Evolutionary conservation across 2,888 invertebrate species (phyloP).

Genomic region (Gonocerus acuteangulatus): DNA sequence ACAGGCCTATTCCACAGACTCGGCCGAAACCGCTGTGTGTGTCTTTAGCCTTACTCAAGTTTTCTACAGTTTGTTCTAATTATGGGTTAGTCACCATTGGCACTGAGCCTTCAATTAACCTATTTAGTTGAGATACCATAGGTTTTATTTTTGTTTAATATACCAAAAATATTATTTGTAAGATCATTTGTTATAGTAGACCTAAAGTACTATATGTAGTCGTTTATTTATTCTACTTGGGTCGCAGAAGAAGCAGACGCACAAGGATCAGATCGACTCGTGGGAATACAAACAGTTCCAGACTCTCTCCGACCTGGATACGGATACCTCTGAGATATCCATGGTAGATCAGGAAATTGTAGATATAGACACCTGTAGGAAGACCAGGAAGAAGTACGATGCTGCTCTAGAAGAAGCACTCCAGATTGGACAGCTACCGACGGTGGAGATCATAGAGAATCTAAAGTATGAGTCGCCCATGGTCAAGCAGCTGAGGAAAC

Average conservation of each 20-base stretch:
- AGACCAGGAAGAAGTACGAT: background rate
- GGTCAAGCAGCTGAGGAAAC: conserved; percentile 51
- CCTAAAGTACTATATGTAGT: too few relatives aligned
- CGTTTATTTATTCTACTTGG: too few relatives aligned
- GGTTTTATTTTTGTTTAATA: too few relatives aligned
- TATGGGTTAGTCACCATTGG: too few relatives aligned
- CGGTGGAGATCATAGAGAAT: background rate
- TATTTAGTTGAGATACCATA: too few relatives aligned
- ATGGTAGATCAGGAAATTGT: background rate
- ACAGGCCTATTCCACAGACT: too few relatives aligned
- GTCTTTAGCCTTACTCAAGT: too few relatives aligned
- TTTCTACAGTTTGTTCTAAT: too few relatives aligned
- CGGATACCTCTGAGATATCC: background rate
- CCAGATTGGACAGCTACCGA: background rate
- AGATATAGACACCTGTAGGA: background rate
- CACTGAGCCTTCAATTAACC: too few relatives aligned
- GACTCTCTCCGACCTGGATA: background rate
- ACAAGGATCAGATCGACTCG: background rate
- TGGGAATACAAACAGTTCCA: conserved; percentile 14
- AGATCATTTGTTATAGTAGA: too few relatives aligned
- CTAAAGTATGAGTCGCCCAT: conserved; percentile 57
- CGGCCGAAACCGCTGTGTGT: too few relatives aligned
- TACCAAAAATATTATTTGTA: too few relatives aligned
- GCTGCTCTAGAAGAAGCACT: background rate
- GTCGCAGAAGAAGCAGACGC: background rate